Conservation (phyloP, 2,888 invertebrate genomes). For the Phalera bucephala region DNA sequence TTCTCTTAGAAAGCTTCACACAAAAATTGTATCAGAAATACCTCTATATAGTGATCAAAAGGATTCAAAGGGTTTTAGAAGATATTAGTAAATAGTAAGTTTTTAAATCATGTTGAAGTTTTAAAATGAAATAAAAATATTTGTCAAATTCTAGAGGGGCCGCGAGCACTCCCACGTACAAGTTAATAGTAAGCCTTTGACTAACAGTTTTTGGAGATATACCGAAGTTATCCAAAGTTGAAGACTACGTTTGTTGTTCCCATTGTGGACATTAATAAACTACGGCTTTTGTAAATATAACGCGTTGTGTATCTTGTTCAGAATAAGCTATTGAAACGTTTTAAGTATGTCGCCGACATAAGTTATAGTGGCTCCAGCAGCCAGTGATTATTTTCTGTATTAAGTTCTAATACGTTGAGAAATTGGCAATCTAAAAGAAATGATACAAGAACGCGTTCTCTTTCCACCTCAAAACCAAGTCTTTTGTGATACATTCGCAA, state of each 20-base stretch:
- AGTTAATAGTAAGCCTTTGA: slow-evolving; percentile 38
- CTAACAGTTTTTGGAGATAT: slow-evolving; percentile 44
- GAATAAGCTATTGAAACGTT: slow-evolving; percentile 29
- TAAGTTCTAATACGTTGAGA: too few species aligned
- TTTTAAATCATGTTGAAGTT: slow-evolving; percentile 74
- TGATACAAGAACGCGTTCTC: too few species aligned
- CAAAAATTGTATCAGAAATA: slow-evolving; percentile 72
- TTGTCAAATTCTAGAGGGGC: slow-evolving; percentile 72
- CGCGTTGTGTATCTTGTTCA: slow-evolving; percentile 35
- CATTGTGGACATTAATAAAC: slow-evolving; percentile 30
- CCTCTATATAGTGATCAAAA: slow-evolving; percentile 79
- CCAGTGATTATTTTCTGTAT: too few species aligned
- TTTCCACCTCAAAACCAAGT: too few species aligned
- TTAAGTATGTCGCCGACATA: too few species aligned
- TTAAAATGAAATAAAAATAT: slow-evolving; percentile 58
- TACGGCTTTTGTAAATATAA: slow-evolving; percentile 51
- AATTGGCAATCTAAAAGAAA: too few species aligned
- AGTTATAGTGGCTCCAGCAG: too few species aligned
- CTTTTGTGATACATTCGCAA: not conserved
- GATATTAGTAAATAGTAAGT: slow-evolving; percentile 70
- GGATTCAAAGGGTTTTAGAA: slow-evolving; percentile 77
- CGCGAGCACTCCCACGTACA: slow-evolving; percentile 40
- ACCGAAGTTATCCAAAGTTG: slow-evolving; percentile 61
- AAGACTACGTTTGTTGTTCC: slow-evolving; percentile 44
- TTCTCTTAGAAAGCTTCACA: slow-evolving; percentile 52